These are phyloP conservation scores for Thalassophryne amazonica DNA, from an alignment of 2,797 vertebrate genomes.

Conservation along the genomic window DNA sequence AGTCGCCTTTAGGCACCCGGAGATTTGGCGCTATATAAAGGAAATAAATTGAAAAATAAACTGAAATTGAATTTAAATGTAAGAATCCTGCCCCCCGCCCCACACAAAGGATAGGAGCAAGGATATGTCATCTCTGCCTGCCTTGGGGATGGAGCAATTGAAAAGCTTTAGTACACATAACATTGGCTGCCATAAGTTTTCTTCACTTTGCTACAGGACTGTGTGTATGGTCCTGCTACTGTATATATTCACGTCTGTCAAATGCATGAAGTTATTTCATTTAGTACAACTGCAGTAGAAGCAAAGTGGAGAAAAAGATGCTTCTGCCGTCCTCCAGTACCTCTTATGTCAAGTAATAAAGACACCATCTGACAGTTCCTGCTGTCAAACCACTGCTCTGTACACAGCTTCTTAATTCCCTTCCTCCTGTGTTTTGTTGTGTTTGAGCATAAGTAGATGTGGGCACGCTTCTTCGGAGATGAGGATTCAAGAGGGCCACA, in stretches of 20 bases:
- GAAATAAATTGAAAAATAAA: no score
- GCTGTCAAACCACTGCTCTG: conserved; percentile 64
- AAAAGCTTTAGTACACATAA: no score
- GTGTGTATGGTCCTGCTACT: no score
- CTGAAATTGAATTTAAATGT: no score
- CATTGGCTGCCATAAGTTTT: no score
- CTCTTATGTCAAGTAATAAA: conserved; percentile 64
- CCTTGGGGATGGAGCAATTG: no score
- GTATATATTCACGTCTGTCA: conserved; percentile 35
- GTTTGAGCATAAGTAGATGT: conserved; percentile 45
- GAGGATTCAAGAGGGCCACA: conserved; percentile 18
- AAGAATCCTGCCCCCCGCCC: no score
- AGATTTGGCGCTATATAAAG: no score
- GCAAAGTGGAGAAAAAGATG: conserved; percentile 62
- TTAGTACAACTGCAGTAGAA: conserved; percentile 43
- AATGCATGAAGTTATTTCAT: conserved; percentile 31
- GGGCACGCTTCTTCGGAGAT: conserved; percentile 28
- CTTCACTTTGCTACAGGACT: no score
- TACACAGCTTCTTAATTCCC: conserved; percentile 40
- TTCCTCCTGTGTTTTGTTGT: conserved; percentile 41
- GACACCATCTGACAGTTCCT: conserved; percentile 72
- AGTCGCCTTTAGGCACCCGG: no score
- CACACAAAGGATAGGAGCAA: no score
- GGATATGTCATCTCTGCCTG: no score
- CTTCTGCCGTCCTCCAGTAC: conserved; percentile 59